A percentile compares a stretch with the other conserved stretches of the same genome.
Evolutionary conservation across 2,797 vertebrate species (phyloP).

Genomic region (Triplophysa bombifrons): DNA sequence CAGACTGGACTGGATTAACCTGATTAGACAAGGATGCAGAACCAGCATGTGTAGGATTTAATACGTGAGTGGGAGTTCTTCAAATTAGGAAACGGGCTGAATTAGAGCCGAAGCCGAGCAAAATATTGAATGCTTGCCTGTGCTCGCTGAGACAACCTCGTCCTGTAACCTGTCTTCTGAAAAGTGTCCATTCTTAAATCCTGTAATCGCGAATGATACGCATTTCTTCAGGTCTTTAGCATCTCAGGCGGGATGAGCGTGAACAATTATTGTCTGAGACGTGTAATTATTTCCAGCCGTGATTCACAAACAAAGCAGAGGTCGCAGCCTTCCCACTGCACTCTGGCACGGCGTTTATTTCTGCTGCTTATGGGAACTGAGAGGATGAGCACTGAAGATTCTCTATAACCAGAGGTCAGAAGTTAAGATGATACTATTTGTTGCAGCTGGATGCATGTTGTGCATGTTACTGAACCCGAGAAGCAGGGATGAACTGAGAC

Average conservation of each 20-base stretch:
- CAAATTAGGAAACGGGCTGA: conserved; percentile 35
- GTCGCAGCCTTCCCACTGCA: conserved; percentile 18
- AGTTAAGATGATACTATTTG: conserved; percentile 25
- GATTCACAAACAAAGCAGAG: conserved; percentile 38
- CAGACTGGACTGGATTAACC: conserved; percentile 36
- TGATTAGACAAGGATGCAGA: conserved; percentile 45
- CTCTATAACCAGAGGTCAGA: conserved; percentile 17
- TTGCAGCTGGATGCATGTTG: conserved; percentile 13
- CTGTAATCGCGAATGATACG: conserved; percentile 33
- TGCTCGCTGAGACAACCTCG: background rate
- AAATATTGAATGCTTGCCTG: background rate
- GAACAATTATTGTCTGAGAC: conserved; percentile 40
- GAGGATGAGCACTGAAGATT: conserved; percentile 11
- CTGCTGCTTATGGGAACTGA: conserved; percentile 17
- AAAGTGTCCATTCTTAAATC: conserved; percentile 28
- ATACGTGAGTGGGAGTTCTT: conserved; percentile 28
- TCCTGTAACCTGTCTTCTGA: conserved; percentile 37
- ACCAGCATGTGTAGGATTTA: conserved; percentile 17
- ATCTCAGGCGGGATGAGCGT: conserved; percentile 21
- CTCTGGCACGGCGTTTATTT: conserved; percentile 28
- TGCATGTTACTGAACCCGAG: conserved; percentile 20
- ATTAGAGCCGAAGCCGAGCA: conserved; percentile 7
- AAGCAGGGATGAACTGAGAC: background rate
- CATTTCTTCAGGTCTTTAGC: conserved; percentile 26
- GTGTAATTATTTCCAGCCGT: conserved; percentile 47